Evolutionary conservation across 2,888 invertebrate species (phyloP).

Genomic region (Callyntrura sp.): DNA sequence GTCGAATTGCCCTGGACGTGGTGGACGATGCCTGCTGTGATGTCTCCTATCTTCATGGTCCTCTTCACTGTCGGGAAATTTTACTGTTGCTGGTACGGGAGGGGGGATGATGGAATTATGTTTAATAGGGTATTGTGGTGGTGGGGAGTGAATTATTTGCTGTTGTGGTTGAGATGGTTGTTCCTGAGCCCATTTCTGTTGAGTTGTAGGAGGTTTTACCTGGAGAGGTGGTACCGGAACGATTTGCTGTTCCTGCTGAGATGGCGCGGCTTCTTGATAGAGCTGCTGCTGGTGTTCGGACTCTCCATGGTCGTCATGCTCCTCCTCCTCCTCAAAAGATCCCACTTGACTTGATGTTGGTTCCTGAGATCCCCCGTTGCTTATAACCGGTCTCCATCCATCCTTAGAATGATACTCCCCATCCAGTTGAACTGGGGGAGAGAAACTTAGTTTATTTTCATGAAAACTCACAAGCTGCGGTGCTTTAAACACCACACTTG

Average conservation of each 20-base stretch:
- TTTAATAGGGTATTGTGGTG: background rate
- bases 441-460: slow-evolving; percentile 80
- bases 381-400: slow-evolving; percentile 82
- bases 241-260: slow-evolving; percentile 4
- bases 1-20: slow-evolving; percentile 69
- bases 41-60: slow-evolving; percentile 66
- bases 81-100: slow-evolving; percentile 73
- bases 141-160: slow-evolving; percentile 71
- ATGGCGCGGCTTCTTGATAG: slow-evolving; percentile 29
- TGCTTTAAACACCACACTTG: slow-evolving; percentile 76
- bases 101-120: slow-evolving; percentile 67
- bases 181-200: slow-evolving; percentile 49
- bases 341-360: slow-evolving; percentile 26
- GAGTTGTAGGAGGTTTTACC: background rate
- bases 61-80: slow-evolving; percentile 79
- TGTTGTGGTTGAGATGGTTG: slow-evolving; percentile 40
- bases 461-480: slow-evolving; percentile 82
- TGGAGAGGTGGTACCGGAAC: background rate
- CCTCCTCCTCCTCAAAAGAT: slow-evolving; percentile 51
- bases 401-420: slow-evolving; percentile 79
- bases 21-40: slow-evolving; percentile 42
- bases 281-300: slow-evolving; percentile 34
- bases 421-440: slow-evolving; percentile 61
- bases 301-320: slow-evolving; percentile 36
- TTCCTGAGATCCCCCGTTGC: slow-evolving; percentile 46